Evolutionary conservation across 2,888 invertebrate genomes (phyloP).

Genomic region (Caenorhabditis angaria): DNA sequence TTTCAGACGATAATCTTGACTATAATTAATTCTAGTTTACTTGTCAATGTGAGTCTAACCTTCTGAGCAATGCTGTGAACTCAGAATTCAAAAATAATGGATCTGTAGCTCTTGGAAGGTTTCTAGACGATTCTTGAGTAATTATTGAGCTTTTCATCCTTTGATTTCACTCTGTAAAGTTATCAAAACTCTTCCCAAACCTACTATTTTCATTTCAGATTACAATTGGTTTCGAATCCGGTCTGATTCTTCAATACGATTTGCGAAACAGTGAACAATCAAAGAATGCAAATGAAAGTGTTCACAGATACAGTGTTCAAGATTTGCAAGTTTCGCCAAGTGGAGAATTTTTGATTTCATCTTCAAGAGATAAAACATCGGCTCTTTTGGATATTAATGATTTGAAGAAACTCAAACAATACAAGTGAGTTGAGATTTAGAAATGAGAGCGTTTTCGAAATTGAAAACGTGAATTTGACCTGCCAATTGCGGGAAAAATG

Average conservation of each 20-base stretch:
- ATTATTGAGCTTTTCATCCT: too few species aligned
- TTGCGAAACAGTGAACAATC: conserved; percentile 77
- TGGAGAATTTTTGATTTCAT: conserved; percentile 83
- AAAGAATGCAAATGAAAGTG: conserved; percentile 74
- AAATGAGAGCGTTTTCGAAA: too few species aligned
- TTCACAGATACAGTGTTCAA: conserved; percentile 80
- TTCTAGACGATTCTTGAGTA: too few species aligned
- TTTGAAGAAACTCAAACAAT: conserved; percentile 88
- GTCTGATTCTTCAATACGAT: conserved; percentile 86
- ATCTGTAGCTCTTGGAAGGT: too few species aligned
- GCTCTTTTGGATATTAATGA: conserved; percentile 85
- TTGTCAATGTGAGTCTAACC: too few species aligned
- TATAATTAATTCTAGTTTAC: too few species aligned
- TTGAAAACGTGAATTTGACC: conserved; percentile 4
- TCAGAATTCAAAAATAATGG: conserved; percentile 5
- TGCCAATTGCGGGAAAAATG: too few species aligned
- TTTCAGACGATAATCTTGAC: too few species aligned
- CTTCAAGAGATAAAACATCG: conserved; percentile 94
- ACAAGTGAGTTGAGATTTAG: conserved; percentile 79
- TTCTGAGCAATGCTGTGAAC: too few species aligned
- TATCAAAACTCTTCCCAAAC: too few species aligned
- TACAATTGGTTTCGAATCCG: conserved; percentile 46
- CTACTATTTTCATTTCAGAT: conserved; percentile 11
- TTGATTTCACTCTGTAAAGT: too few species aligned
- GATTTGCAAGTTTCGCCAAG: conserved; percentile 89